A percentile compares a stretch with the other conserved stretches of the same genome.
phyloP scores from a whole-genome alignment of 2,113 vertebrate species.

The Bos indicus region DNA sequence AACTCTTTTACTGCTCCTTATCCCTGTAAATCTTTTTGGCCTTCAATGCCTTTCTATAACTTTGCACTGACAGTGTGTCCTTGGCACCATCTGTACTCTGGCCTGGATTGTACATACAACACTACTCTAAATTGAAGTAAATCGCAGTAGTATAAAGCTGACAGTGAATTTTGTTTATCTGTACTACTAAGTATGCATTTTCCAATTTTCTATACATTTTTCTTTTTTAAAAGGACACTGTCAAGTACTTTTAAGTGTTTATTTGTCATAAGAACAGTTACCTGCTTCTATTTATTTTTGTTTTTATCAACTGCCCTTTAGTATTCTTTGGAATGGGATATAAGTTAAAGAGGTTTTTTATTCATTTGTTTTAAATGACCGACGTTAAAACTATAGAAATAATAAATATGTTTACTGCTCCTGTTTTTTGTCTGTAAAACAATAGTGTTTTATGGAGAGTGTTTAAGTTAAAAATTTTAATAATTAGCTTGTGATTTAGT shows the following conservation, averaged over 20 bases:
- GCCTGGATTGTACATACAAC: background rate
- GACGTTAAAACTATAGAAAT: background rate
- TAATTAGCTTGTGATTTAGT: background rate
- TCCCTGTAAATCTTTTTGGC: background rate
- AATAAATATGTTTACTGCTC: background rate
- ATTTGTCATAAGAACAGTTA: slow-evolving; percentile 11
- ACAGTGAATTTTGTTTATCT: slow-evolving; percentile 4
- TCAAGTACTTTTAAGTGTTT: slow-evolving; percentile 61
- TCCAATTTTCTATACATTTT: slow-evolving; percentile 32
- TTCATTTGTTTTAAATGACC: background rate
- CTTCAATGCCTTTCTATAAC: background rate
- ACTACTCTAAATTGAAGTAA: background rate
- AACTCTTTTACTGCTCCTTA: background rate
- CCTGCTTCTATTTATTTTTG: slow-evolving; percentile 30
- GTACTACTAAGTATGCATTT: slow-evolving; percentile 22
- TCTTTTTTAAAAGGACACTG: slow-evolving; percentile 74
- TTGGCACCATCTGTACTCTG: background rate
- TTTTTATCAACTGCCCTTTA: slow-evolving; percentile 42
- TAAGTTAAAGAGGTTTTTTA: background rate
- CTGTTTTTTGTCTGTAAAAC: background rate
- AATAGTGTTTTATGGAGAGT: slow-evolving; percentile 10
- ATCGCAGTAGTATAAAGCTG: background rate
- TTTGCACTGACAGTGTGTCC: slow-evolving; percentile 64
- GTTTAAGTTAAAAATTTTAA: background rate
- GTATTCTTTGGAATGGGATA: slow-evolving; percentile 9